Evolutionary conservation across 1,140 invertebrate genomes (phyloP), one percentile per base, ranked within the genome.

Genomic region (Spodoptera litura): DNA sequence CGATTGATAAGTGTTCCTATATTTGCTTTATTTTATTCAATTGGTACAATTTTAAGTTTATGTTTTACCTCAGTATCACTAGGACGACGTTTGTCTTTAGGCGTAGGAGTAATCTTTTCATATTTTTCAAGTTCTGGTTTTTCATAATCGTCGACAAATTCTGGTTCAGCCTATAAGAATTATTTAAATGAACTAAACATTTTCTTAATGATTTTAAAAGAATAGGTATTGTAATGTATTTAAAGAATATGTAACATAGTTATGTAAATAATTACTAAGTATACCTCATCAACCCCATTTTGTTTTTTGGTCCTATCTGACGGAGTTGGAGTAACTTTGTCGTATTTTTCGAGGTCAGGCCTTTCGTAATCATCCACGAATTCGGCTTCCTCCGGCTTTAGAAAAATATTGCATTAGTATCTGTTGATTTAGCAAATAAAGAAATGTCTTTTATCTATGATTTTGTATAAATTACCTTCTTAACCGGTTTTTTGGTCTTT

Each of bases 291-390:
- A 61, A 87, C 82, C 66, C 88, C 89, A 56, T 91, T 90, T 84
- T 88, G 80, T 81, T 89, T 88, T 87, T 90, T 90, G 58, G 77
- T 83, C 56, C 85, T 94, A 78, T 91, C 91, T 35, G 84, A 83
- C 13, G 91, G 88, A 59, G 89, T 89, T 20, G 91, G 89, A 53
- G 89, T 86, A 27, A 90, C 77, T 85, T 91, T 94, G 78, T 94
- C 91, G 83, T 93, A 95, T 87, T 90, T 95, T 80, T 95, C 95
- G 76, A 96, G 85, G 64, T 94, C 88, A 4, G 95, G 94, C 51
- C 90, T 90, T 90, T 95, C 91, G 81, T 95, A 95, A 85, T 95
- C 92, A 72, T 95, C 92, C 49, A 93, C 81, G 53, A 91, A 91
- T 75, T 93, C 91, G 82, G 87, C 87, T 76, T 91, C 85, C 58